phyloP scores from a whole-genome alignment of 1,140 invertebrate species.

The Oedothorax gibbosus region DNA sequence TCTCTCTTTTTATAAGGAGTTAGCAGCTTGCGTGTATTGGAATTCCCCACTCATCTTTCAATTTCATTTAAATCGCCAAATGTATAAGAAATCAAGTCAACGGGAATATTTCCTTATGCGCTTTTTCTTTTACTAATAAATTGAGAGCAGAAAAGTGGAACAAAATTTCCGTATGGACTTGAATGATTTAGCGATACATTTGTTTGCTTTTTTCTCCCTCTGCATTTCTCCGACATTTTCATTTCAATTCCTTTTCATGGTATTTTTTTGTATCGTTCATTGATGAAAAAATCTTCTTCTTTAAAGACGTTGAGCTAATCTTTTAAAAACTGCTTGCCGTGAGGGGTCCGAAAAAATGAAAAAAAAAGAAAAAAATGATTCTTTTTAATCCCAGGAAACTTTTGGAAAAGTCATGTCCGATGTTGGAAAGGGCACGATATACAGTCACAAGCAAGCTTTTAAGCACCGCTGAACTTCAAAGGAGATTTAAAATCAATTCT shows the following conservation, averaged over 20 bases:
- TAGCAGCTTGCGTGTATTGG: no score
- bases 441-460: conserved; percentile 17
- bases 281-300: conserved; percentile 1
- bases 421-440: conserved; percentile 13
- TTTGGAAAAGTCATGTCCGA: conserved; percentile 24
- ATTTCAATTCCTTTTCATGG: conserved; percentile 2
- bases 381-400: conserved; percentile 8
- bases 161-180: no score
- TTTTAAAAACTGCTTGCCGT: conserved; percentile 27
- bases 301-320: conserved; percentile 37
- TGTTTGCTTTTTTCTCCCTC: not conserved
- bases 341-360: not conserved
- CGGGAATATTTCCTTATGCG: no score
- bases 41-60: no score
- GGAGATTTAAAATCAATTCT: not conserved
- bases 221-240: not conserved
- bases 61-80: no score
- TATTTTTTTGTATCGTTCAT: not conserved
- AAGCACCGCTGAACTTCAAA: conserved; percentile 14
- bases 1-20: not conserved
- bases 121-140: no score
- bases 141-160: no score
- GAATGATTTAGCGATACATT: not conserved
- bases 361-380: not conserved
- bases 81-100: no score